Conservation (phyloP, 2,888 invertebrate genomes). For the Liposcelis brunnea region DNA sequence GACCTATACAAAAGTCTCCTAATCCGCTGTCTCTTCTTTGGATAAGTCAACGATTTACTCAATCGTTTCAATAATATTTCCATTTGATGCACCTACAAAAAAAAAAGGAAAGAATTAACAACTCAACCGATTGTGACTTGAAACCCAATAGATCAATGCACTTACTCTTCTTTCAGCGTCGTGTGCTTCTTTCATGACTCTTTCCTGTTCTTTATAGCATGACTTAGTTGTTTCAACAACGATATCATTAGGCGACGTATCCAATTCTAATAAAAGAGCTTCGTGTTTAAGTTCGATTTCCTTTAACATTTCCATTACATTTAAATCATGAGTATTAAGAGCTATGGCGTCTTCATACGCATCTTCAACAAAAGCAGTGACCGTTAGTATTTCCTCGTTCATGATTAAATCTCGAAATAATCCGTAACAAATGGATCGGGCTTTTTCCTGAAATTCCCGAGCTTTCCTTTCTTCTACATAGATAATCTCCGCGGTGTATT, state of each 20-base stretch:
- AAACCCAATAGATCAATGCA: background rate
- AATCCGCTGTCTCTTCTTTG: background rate
- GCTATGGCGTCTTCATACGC: background rate
- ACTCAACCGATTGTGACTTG: background rate
- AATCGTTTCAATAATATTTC: background rate
- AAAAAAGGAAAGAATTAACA: background rate
- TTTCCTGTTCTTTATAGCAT: background rate
- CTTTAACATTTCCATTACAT: background rate
- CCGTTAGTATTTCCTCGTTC: too few relatives aligned
- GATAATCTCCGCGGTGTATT: too few relatives aligned
- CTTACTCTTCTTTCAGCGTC: background rate
- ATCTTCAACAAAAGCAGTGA: too few relatives aligned
- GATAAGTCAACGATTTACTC: background rate
- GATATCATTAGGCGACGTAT: background rate
- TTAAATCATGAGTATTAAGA: background rate
- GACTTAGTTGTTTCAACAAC: background rate
- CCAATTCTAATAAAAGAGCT: background rate
- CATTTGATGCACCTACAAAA: slow-evolving; percentile 6
- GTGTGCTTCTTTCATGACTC: slow-evolving; percentile 2
- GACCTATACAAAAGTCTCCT: background rate
- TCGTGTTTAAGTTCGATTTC: background rate
- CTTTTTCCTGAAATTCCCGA: too few relatives aligned
- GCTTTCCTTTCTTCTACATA: too few relatives aligned
- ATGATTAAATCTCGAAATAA: too few relatives aligned
- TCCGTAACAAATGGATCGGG: too few relatives aligned